Base-by-base conservation (phyloP, 2,888 invertebrate genomes). In the Rosalia funebris region DNA sequence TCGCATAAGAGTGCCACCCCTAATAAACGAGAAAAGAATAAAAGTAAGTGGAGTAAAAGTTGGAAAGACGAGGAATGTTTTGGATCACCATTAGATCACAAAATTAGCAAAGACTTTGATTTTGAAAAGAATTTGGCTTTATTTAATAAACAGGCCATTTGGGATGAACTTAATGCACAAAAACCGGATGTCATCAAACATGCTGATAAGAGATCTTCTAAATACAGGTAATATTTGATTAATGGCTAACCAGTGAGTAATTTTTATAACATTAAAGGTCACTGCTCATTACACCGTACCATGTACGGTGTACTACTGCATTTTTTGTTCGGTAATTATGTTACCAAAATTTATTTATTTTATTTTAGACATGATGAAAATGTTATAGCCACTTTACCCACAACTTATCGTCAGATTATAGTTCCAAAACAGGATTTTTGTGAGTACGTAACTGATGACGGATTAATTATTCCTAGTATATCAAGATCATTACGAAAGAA, bases 71-170 rank as follows among this genome's bases (percentile, higher is more conserved):
- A 91, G 77, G 89, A 90, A 56, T 92, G 92, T 77, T 93, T 93
- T 82, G 92, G 91, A 19, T 86, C 86, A 2, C 88, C 90, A 37
- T 83, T 88, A 7, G 90, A 90, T 68, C 86, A 88, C 54, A 55
- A 62, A 42, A 79, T 88, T 50, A 84, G 83, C 68, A 86, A 90
- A 77, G 96, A 96, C 74, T 96, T 96, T 84, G 96, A 96, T 84
- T 96, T 96, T 85, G 96, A 96, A 79, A 94, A 93, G 66, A 96
- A 96, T 83, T 84, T 96, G 55, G 95, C 95, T 15, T 83, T 96
- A 45, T 96, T 96, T 82, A 91, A 96, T 82, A 96, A 96, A 82
- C 83, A 88, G 82, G 91, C 91, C 16, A 85, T 92, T 46, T 92
- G 90, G 87, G 88, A 91, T 73, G 88, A 91, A 79, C 87, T 92